Evolutionary conservation across 2,797 vertebrate genomes (phyloP), one percentile per base, ranked within the genome.

Genomic region (Picus viridis): DNA sequence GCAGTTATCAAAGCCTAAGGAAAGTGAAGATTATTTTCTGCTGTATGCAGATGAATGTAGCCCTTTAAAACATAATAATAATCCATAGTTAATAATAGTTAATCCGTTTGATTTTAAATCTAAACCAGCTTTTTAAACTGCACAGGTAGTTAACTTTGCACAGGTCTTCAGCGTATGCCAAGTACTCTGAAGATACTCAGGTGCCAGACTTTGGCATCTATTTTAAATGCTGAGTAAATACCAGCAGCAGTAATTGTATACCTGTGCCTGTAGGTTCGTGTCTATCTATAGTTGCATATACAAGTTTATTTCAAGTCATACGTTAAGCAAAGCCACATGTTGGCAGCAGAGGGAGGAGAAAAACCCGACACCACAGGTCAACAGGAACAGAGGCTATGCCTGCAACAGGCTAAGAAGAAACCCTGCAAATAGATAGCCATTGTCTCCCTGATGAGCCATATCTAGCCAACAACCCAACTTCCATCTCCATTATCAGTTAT

Each of bases 401-500:
- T 73, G 56, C 39, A 65, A 65, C 49, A 59, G 39, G 47, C 67
- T 82, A 54, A 94, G 91, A 26, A 96, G 83, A 92, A 88, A 93
- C 80, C 76, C 53, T 81, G 81, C 75, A 53, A 95, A 93, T 64
- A 92, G 89, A 93, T 83, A 78, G 74, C 75, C 86, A 85, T 94
- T 93, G 91, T 96, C 87, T 95, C 89, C 83, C 81, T 92, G 90
- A 94, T 93, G 95, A 94, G 92, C 84, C 92, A 74, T 90, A 88
- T 85, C 95, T 94, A 92, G 86, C 94, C 90, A 93, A 95, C 81
- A 95, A 90, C 89, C 78, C 89, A 96, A 94, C 77, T 94, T 95
- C 92, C 94, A 94, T 45, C 86, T 94, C 93, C 95, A 90, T 96
- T 96, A 96, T 96, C 94, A 95, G 94, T 93, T 94, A 92, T 94